A percentile compares a stretch with the other conserved stretches of the same genome.
Evolutionary conservation across 2,888 invertebrate species (phyloP).

Genomic region (Syrista parreyssii): DNA sequence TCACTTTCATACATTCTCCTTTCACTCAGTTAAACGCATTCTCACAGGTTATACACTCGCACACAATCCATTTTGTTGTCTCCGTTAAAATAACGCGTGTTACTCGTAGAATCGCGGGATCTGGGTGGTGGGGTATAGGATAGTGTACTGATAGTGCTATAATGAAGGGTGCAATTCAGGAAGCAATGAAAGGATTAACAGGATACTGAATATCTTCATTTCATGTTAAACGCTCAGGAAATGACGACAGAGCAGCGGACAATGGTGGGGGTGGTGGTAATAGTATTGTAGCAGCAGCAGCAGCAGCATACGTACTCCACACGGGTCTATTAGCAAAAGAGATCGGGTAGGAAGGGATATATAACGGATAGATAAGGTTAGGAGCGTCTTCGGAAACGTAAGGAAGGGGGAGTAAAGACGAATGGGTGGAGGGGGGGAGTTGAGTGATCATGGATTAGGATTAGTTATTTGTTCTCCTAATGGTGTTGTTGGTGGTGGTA

Average conservation of each 20-base stretch:
- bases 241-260: not conserved
- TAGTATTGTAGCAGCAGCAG: constrained; percentile 27
- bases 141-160: not conserved
- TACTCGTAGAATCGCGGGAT: not conserved
- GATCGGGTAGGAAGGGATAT: constrained; percentile 9
- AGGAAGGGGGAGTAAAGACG: constrained; percentile 21
- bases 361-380: constrained; percentile 13
- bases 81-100: not conserved
- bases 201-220: not conserved
- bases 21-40: constrained; percentile 24
- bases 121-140: not conserved
- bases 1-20: constrained; percentile 11
- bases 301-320: constrained; percentile 10
- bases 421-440: not conserved
- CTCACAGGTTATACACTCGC: constrained; percentile 24
- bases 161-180: not conserved
- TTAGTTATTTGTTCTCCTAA: constrained; percentile 64
- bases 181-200: not conserved
- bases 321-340: constrained; percentile 12
- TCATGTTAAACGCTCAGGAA: not conserved
- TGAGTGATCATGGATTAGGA: constrained; percentile 40
- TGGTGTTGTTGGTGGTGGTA: constrained; percentile 24
- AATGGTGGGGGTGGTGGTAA: constrained; percentile 47
- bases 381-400: constrained; percentile 16
- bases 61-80: not conserved